Evolutionary conservation across 2,888 invertebrate genomes (phyloP), one percentile per base, ranked within the genome.

Genomic region (Torymus auratus): DNA sequence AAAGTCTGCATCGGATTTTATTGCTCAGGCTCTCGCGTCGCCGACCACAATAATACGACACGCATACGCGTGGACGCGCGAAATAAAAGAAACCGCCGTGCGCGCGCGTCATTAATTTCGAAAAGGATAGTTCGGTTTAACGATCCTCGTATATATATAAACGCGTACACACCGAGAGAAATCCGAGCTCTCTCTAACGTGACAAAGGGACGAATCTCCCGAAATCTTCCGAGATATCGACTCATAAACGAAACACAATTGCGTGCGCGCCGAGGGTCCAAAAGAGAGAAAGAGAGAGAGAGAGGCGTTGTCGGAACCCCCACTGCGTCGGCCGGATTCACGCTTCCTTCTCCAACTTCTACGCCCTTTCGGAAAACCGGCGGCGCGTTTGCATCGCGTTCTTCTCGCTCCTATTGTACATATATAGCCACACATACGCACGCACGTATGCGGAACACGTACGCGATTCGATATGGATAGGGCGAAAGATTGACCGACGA

Each of bases 1-100:
- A 61, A 80, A 79, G 79, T 76, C 73, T n/a, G 76, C 65, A 53
- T 11, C 17, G 60, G 28, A 77, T 60, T 80, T 82, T 82, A 82
- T 80, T 79, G 69, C 73, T 28, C 28, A 7, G 7, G 28, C 28
- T 28, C 23, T 12, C n/a, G 2, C 41, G 2, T 20, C 7, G 17
- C 23, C 50, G 52, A n/a, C 41, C 76, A 20, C 52, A 3, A 17
- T 17, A 53, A 12, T 41, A 52, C 17, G 14, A 28, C 28, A 68
- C 14, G 14, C 20, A 28, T 55, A 20, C 53, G 13, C 11, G 11
- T 17, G 58, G 20, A 56, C 10, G 50, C 41, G 67, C 68, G 61
- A 71, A 80, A 80, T 76, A 76, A 76, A 80, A 80, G 76, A 72
- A 76, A 72, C 61, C 74, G 75, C 62, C 28, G 28, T 28, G 14